Evolutionary conservation across 1,140 invertebrate species (phyloP).

Genomic region (Uloborus diversus): DNA sequence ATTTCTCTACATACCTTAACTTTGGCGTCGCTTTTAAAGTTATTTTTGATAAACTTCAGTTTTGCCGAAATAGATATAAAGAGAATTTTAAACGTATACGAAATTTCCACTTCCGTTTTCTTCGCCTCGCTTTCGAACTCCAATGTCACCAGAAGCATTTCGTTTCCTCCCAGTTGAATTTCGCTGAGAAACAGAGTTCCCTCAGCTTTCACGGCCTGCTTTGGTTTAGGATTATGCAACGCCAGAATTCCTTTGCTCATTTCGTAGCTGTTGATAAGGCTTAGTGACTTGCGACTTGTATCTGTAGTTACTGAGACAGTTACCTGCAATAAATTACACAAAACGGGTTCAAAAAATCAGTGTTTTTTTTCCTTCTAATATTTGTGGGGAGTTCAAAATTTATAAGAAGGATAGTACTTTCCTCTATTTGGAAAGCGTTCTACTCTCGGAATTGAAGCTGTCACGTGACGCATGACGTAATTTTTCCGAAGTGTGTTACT

Average conservation of each 20-base stretch:
- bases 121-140: constrained; percentile 46
- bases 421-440: no score
- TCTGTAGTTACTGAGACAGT: constrained; percentile 40
- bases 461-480: no score
- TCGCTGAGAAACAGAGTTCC: constrained; percentile 41
- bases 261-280: constrained; percentile 35
- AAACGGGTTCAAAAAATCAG: no score
- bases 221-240: neutral
- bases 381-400: no score
- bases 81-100: constrained; percentile 46
- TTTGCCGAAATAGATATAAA: constrained; percentile 52
- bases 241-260: constrained; percentile 15
- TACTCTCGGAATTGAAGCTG: no score
- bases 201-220: neutral
- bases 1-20: constrained; percentile 38
- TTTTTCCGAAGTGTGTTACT: no score
- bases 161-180: constrained; percentile 45
- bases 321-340: constrained; percentile 12
- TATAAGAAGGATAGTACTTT: no score
- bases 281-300: constrained; percentile 24
- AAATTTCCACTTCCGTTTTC: constrained; percentile 40
- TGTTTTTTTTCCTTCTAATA: no score
- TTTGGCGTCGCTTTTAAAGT: constrained; percentile 27
- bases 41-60: constrained; percentile 35
- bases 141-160: constrained; percentile 32